A percentile compares a stretch with the other conserved stretches of the same genome.
phyloP scores from a whole-genome alignment of 2,113 vertebrate genomes.

The Meleagris gallopavo region DNA sequence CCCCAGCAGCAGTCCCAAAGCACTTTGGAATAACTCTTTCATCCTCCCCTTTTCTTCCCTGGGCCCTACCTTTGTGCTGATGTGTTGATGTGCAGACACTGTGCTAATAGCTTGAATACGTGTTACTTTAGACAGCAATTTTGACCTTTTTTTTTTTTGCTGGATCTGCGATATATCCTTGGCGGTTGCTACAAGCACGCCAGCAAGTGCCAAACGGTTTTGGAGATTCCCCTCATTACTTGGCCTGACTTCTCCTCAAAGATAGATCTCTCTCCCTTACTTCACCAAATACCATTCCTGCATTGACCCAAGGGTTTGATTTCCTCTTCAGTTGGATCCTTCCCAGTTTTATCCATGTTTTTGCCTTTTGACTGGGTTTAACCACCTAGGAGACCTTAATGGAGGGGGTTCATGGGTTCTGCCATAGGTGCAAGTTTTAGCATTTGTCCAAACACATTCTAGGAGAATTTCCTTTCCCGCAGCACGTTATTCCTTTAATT shows the following conservation, averaged over 20 bases:
- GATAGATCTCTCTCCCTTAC: neutral
- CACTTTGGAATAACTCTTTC: slow-evolving; percentile 62
- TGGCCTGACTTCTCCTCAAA: neutral
- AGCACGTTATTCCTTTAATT: neutral
- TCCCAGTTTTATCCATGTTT: neutral
- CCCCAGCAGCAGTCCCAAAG: slow-evolving; percentile 23
- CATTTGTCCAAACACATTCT: neutral
- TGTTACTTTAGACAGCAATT: slow-evolving; percentile 44
- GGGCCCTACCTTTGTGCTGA: slow-evolving; percentile 53
- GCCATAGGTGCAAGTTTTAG: no score
- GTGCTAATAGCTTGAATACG: slow-evolving; percentile 48
- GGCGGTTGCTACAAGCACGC: neutral
- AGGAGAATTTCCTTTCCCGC: neutral
- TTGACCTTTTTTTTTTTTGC: neutral
- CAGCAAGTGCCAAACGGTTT: neutral
- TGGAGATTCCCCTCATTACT: slow-evolving; percentile 14
- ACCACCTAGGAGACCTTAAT: neutral
- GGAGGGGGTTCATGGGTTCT: neutral
- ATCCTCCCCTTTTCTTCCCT: neutral
- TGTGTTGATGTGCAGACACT: slow-evolving; percentile 71
- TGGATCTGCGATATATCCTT: slow-evolving; percentile 7
- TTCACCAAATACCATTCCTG: neutral
- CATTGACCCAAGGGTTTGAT: neutral
- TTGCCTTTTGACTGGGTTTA: neutral
- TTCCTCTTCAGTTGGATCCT: neutral